These are phyloP conservation scores for Periparus ater DNA, from an alignment of 2,797 vertebrate genomes.

Conservation along the genomic window DNA sequence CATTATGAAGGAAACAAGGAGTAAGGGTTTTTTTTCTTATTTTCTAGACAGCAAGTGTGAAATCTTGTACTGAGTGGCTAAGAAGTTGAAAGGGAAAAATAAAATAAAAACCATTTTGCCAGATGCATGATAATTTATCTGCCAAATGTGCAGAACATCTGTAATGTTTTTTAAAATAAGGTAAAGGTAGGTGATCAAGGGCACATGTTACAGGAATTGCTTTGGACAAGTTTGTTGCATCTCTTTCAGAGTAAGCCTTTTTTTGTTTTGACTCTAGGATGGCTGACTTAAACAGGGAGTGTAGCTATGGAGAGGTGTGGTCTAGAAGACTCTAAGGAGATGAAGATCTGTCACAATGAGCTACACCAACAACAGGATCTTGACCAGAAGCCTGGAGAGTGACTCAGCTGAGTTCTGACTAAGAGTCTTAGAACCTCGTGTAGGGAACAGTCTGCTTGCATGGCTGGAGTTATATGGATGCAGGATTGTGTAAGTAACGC, in stretches of 20 bases:
- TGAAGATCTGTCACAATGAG: not conserved
- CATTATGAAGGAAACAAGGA: slow-evolving; percentile 32
- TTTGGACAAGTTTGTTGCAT: slow-evolving; percentile 57
- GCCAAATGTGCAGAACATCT: slow-evolving; percentile 68
- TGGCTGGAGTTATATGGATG: not conserved
- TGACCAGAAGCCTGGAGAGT: not conserved
- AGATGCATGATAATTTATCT: slow-evolving; percentile 66
- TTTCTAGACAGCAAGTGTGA: slow-evolving; percentile 13
- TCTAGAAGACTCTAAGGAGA: not conserved
- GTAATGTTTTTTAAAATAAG: slow-evolving; percentile 49
- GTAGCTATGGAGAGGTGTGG: not conserved
- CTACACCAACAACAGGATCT: not conserved
- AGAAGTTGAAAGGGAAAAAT: not conserved
- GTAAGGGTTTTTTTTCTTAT: not conserved
- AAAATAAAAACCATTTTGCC: not conserved
- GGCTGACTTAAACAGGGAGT: not conserved
- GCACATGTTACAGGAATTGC: not conserved
- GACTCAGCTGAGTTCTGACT: not conserved
- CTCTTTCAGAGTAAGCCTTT: slow-evolving; percentile 46
- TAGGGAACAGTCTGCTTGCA: not conserved
- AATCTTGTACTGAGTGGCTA: not conserved
- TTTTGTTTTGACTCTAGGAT: slow-evolving; percentile 1
- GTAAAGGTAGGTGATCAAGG: slow-evolving; percentile 40
- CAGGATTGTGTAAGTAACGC: not conserved
- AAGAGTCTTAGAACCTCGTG: not conserved